phyloP scores from a whole-genome alignment of 53 echinoderm and acorn worm species.

The Henricia sp. region DNA sequence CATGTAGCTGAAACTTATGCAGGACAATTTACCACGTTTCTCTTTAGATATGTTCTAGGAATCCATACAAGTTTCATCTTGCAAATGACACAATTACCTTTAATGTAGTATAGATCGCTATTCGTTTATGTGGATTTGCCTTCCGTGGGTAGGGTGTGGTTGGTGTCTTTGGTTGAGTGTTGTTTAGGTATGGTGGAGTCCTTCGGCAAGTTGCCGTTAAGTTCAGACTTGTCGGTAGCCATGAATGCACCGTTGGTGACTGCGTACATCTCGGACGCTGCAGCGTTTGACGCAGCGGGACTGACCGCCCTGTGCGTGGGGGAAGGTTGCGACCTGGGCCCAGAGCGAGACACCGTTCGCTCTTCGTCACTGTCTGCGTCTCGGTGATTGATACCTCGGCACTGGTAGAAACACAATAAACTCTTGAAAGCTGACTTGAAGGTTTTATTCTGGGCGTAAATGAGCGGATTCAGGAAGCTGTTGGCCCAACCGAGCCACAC shows the following conservation, averaged over 20 bases:
- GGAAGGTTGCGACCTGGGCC: slow-evolving; percentile 1
- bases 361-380: slow-evolving; percentile 86
- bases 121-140: no score
- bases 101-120: no score
- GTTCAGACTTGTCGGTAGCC: background rate
- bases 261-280: slow-evolving; percentile 33
- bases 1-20: no score
- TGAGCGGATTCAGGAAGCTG: slow-evolving; percentile 86
- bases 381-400: slow-evolving; percentile 77
- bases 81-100: no score
- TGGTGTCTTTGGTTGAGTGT: no score
- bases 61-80: no score
- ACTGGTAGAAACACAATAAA: slow-evolving; percentile 83
- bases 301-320: background rate
- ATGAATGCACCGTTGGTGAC: slow-evolving; percentile 28
- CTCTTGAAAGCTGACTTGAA: slow-evolving; percentile 90
- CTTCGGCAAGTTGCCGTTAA: background rate
- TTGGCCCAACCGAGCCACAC: slow-evolving; percentile 97
- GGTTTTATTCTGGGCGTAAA: slow-evolving; percentile 91
- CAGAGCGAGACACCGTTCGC: slow-evolving; percentile 49
- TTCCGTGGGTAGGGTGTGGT: no score
- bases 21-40: no score
- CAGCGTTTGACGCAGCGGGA: background rate
- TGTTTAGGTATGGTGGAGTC: no score
- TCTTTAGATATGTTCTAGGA: no score